Percentiles rank a stretch among this genome's conserved stretches.
phyloP scores from a whole-genome alignment of 2,797 vertebrate species.

The Myotis pilosus region DNA sequence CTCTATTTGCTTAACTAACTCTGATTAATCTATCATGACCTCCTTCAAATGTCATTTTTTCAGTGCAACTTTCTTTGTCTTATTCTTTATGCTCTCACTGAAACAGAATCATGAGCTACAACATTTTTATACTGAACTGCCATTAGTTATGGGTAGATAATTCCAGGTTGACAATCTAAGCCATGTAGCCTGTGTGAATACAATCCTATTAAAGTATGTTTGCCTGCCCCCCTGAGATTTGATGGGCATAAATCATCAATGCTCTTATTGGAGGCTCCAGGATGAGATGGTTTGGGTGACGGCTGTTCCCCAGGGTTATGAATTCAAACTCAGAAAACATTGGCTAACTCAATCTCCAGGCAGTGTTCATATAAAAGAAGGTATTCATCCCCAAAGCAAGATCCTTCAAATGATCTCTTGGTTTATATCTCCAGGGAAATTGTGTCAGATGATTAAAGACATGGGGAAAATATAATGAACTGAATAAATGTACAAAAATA shows the following conservation, averaged over 20 bases:
- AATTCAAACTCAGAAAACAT: neutral
- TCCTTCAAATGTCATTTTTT: neutral
- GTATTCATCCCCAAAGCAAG: neutral
- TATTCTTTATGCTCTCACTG: neutral
- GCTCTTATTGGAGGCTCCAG: neutral
- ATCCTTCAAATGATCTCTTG: neutral
- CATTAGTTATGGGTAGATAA: neutral
- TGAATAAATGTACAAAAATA: neutral
- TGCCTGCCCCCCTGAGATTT: neutral
- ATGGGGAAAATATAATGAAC: conserved; percentile 16
- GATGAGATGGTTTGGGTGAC: neutral
- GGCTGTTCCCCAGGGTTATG: neutral
- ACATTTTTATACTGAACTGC: neutral
- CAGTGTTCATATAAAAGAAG: neutral
- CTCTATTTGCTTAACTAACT: neutral
- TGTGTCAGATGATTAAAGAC: conserved; percentile 11
- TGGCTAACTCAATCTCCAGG: neutral
- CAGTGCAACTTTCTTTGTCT: neutral
- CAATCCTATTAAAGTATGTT: neutral
- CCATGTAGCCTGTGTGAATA: neutral
- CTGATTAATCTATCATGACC: neutral
- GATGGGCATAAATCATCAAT: neutral
- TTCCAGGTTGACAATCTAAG: neutral
- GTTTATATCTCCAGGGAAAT: neutral
- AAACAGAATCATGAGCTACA: neutral